These are phyloP conservation scores for Ceratitis capitata DNA, from an alignment of 1,140 invertebrate genomes.

Conservation along the genomic window DNA sequence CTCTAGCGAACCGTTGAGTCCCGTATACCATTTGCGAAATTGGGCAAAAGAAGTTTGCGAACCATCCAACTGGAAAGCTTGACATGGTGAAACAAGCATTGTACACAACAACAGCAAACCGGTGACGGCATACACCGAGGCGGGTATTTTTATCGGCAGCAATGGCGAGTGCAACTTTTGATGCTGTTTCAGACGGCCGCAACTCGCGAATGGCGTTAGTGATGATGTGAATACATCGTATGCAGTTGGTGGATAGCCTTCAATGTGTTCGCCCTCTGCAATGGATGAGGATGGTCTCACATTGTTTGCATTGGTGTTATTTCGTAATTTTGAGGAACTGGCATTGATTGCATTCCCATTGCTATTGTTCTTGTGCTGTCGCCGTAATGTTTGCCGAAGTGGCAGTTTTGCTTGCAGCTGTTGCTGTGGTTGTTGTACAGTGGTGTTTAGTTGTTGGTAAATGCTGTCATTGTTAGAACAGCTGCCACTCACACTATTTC, in stretches of 20 bases:
- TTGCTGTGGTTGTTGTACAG: not conserved
- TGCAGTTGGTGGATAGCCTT: not conserved
- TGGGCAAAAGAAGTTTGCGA: constrained; percentile 87
- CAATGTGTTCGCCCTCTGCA: not conserved
- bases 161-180: not conserved
- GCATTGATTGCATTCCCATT: not conserved
- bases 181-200: not conserved
- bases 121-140: constrained; percentile 11
- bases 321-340: not conserved
- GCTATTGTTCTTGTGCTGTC: not conserved
- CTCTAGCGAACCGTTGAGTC: constrained; percentile 85
- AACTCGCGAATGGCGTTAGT: not conserved
- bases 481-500: no score
- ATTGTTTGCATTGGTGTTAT: not conserved
- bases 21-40: constrained; percentile 89
- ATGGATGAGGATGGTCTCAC: not conserved
- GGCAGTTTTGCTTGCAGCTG: not conserved
- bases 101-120: constrained; percentile 36
- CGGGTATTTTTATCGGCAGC: not conserved
- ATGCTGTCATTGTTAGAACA: not conserved
- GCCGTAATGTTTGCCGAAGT: constrained; percentile 2
- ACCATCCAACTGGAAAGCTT: constrained; percentile 82
- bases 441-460: no score
- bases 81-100: constrained; percentile 39
- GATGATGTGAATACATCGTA: not conserved